Evolutionary conservation across 2,888 invertebrate genomes (phyloP), one percentile per base, ranked within the genome.

Genomic region (Rugalucina vietnamica): DNA sequence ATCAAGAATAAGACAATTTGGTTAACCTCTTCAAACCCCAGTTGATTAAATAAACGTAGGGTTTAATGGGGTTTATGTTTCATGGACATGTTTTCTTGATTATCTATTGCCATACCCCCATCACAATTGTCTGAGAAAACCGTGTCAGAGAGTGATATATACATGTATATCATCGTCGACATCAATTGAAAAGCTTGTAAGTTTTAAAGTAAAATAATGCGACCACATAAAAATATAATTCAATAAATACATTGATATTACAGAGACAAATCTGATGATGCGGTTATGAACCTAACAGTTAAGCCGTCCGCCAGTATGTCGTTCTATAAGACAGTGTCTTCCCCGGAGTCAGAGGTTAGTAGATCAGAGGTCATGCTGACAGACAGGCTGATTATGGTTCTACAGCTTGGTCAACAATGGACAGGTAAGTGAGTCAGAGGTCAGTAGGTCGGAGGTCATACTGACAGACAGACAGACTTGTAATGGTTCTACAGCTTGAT

Each of bases 281-380:
- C 29, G 10, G 84, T 85, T 4, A 73, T 84, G n/a, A 90, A 90
- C 57, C 49, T 87, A 37, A 90, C 90, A 0, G 79, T 86, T 3
- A 86, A 74, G 69, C 90, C 90, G 2, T 75, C 78, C 14, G 90
- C 88, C 24, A 27, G 14, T 8, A 87, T 90, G 87, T 78, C 80
- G 4, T 87, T 86, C 78, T 90, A 79, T 76, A 90, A 86, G 77
- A 88, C 85, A 8, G 83, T 88, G 34, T 76, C 87, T 1, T n/a
- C n/a, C n/a, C n/a, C n/a, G 1, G 83, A 85, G n/a, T 82, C 82
- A 24, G 88, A 90, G 39, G 83, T 90, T 39, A 87, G 84, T 29
- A 88, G 89, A 12, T 54, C 39, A 37, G 85, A 88, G 70, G 87
- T 90, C 54, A 88, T 88, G 74, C 83, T 90, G n/a, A 85, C 87